phyloP scores from a whole-genome alignment of 1,140 invertebrate species.

The Aphelinus certus region DNA sequence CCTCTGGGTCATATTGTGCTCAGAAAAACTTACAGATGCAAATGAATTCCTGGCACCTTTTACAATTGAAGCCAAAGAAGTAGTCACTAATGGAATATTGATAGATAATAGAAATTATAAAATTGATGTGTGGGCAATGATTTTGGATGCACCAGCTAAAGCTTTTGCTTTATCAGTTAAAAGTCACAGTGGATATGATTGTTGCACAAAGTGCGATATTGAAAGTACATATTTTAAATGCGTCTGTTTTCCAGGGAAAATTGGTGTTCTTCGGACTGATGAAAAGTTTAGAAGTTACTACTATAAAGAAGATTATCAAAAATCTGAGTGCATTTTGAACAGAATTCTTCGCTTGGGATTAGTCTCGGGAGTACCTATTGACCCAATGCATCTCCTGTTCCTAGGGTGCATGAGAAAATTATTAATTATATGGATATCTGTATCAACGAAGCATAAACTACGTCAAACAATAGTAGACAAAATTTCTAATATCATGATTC shows the following conservation, averaged over 20 bases:
- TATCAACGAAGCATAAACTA: not conserved
- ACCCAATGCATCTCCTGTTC: not conserved
- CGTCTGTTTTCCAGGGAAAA: constrained; percentile 42
- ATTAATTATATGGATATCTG: constrained; percentile 47
- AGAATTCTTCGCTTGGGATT: constrained; percentile 15
- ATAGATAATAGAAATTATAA: constrained; percentile 27
- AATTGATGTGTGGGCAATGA: constrained; percentile 33
- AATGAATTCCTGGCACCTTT: constrained; percentile 41
- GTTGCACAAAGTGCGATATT: constrained; percentile 55
- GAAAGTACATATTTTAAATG: constrained; percentile 41
- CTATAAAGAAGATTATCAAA: constrained; percentile 17
- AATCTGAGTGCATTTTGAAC: constrained; percentile 1
- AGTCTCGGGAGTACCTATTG: not conserved
- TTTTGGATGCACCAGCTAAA: constrained; percentile 59
- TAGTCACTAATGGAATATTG: constrained; percentile 36
- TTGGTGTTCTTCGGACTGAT: constrained; percentile 7
- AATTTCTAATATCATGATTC: not conserved
- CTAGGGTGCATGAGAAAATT: constrained; percentile 39
- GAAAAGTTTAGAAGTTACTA: constrained; percentile 2
- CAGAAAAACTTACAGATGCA: constrained; percentile 27
- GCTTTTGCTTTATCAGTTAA: constrained; percentile 54
- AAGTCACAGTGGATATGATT: constrained; percentile 52
- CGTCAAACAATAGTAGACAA: constrained; percentile 6
- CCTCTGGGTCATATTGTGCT: constrained; percentile 48
- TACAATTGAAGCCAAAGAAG: constrained; percentile 39